A percentile compares a stretch with the other conserved stretches of the same genome.
These are phyloP conservation scores for Cygnus atratus DNA, from an alignment of 2,113 vertebrate species.

Conservation along the genomic window DNA sequence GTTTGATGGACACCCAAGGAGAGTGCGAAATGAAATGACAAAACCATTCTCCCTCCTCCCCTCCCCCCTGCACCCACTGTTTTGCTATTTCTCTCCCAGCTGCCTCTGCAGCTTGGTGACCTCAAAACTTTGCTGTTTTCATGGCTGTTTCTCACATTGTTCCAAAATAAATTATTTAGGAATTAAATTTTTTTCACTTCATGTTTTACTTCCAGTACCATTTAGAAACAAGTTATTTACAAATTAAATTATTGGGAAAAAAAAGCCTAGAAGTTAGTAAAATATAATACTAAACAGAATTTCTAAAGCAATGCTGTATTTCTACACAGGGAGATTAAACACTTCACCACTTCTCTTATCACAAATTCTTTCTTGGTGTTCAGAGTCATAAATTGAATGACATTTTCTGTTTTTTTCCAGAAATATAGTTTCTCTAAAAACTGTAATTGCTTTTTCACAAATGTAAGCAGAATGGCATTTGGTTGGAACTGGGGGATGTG, in stretches of 20 bases:
- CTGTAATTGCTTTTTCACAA: not conserved
- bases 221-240: slow-evolving; percentile 18
- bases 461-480: not conserved
- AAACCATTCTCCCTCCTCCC: not conserved
- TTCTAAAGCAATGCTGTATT: not conserved
- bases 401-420: not conserved
- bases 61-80: fast-evolving
- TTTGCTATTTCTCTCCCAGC: not conserved
- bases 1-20: not conserved
- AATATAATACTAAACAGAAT: not conserved
- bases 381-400: not conserved
- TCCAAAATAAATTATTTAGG: not conserved
- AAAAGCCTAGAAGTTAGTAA: not conserved
- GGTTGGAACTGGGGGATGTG: not conserved
- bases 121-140: not conserved
- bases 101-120: not conserved
- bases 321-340: not conserved
- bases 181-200: not conserved
- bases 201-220: not conserved
- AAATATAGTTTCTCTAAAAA: not conserved
- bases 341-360: not conserved
- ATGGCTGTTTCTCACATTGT: not conserved
- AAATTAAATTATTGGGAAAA: not conserved
- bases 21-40: slow-evolving; percentile 1
- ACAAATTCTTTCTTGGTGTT: not conserved